Evolutionary conservation across 92 coral and sea anemone species (phyloP), one percentile per base, ranked within the genome.

Genomic region (Porites rus): DNA sequence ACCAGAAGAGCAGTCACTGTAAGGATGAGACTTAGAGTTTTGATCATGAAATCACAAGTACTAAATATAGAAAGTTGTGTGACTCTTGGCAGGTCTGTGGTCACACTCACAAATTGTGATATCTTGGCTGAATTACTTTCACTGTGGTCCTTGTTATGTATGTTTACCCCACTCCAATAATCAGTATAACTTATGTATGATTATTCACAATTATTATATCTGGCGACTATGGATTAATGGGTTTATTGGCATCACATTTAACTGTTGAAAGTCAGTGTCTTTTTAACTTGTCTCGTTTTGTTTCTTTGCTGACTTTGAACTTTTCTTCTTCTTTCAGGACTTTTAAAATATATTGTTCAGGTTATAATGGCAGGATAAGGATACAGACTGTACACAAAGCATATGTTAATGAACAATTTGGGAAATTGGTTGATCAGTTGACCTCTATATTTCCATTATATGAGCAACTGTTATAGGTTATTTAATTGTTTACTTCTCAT

Each of bases 291-390:
- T 17, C n/a, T 1, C 71, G 14, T 13, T 77, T 6, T 16, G 31
- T 65, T 20, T 4, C 83, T 43, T 22, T 78, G 28, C 82, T 64
- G 50, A 78, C 83, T 28, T 3, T 12, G 22, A 19, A 20, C 11
- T 67, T n/a, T 22, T 79, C 66, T 79, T 79, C 46, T 51, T 17
- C 22, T 19, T 65, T 79, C 52, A 72, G 51, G 73, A 50, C 2
- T 2, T 50, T 28, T 77, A 31, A 77, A 70, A 31, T 71, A 52
- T 64, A 53, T 74, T 5, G 18, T 74, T 52, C 61, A 65, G 58
- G 11, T 46, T 78, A 46, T 3, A 63, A 50, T 78, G 72, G 82
- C 64, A 78, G 73, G 82, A 64, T 65, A 64, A 63, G 53, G 51
- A 10, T n/a, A 63, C 17, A 22, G 38, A 28, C 75, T 56, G 4